These are phyloP conservation scores for Dicentrarchus labrax DNA, from an alignment of 2,113 vertebrate species.

Conservation along the genomic window DNA sequence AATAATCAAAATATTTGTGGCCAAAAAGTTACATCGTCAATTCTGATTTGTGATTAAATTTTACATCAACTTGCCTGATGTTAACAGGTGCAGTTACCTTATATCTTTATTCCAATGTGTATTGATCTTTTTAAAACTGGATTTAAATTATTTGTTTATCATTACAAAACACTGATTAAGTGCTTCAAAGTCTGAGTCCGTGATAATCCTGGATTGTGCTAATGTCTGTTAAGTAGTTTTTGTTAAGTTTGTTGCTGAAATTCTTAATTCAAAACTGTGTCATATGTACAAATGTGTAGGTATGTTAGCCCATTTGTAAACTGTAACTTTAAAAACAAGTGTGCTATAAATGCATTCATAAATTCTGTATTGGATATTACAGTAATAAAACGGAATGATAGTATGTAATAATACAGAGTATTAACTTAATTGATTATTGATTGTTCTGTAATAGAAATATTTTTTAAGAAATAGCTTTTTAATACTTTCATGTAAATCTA, in stretches of 20 bases:
- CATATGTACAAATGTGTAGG: not conserved
- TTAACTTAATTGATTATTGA: not conserved
- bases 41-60: not conserved
- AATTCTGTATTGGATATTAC: not conserved
- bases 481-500: not conserved
- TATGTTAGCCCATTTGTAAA: not conserved
- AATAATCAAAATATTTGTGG: not conserved
- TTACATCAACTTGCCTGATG: not conserved
- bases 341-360: not conserved
- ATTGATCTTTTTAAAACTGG: not conserved
- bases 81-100: not conserved
- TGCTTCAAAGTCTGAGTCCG: not conserved
- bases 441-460: not conserved
- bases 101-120: not conserved
- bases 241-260: not conserved
- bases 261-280: not conserved
- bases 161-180: not conserved
- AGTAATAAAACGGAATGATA: not conserved
- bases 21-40: not conserved
- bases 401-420: too few relatives aligned
- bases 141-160: not conserved
- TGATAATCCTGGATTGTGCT: not conserved
- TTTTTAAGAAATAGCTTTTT: not conserved
- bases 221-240: not conserved
- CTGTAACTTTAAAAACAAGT: not conserved